These are phyloP conservation scores for Enteromius radiatus DNA, from an alignment of 2,797 vertebrate genomes.

Conservation along the genomic window DNA sequence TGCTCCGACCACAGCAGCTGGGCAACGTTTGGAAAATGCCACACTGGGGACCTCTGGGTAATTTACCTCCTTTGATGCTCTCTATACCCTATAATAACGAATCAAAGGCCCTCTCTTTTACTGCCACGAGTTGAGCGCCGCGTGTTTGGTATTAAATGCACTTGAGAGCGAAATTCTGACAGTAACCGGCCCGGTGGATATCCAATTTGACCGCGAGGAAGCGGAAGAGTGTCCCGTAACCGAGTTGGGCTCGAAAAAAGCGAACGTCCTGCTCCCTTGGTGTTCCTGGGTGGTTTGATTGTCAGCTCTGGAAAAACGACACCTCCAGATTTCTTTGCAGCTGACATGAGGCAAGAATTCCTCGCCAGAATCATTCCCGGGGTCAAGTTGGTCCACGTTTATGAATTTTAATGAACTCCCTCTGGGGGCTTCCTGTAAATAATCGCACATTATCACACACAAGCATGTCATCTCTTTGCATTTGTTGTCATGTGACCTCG, in stretches of 20 bases:
- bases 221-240: conserved; percentile 14
- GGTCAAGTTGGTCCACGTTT: background rate
- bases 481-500: background rate
- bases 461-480: conserved; percentile 1
- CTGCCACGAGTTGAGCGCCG: conserved; percentile 61
- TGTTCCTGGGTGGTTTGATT: conserved; percentile 2
- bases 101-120: conserved; percentile 70
- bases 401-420: background rate
- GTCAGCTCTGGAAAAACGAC: conserved; percentile 11
- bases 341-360: conserved; percentile 1
- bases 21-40: conserved; percentile 66
- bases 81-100: conserved; percentile 62
- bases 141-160: conserved; percentile 60
- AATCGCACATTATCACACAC: conserved; percentile 7
- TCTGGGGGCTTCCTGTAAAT: background rate
- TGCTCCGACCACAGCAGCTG: conserved; percentile 65
- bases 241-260: background rate
- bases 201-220: conserved; percentile 26
- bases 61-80: conserved; percentile 72
- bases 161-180: conserved; percentile 64
- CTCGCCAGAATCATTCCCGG: background rate
- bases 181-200: conserved; percentile 29
- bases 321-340: background rate
- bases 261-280: background rate
- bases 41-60: conserved; percentile 66